A percentile compares a stretch with the other conserved stretches of the same genome.
Conservation (phyloP, 2,113 vertebrate species). For the Meriones unguiculatus region DNA sequence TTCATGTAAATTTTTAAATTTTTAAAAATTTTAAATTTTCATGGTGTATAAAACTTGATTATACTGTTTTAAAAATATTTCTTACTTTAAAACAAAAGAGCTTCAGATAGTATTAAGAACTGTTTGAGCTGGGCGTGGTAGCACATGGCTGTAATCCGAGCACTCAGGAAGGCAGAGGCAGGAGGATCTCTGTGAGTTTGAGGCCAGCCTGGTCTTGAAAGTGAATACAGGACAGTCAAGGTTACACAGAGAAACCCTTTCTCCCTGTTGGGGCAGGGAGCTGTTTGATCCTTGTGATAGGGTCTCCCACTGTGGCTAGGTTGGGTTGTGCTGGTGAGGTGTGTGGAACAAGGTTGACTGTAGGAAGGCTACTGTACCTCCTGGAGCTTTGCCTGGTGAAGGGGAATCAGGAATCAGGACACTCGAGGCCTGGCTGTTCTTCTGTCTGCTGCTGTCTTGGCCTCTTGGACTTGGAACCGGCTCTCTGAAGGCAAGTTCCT, state of each 20-base stretch:
- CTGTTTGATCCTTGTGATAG: background rate
- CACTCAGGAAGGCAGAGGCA: too few relatives aligned
- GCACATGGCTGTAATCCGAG: too few relatives aligned
- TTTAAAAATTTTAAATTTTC: background rate
- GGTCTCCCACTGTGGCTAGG: background rate
- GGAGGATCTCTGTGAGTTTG: too few relatives aligned
- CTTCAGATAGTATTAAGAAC: background rate
- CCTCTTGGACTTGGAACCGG: background rate
- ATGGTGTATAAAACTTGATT: background rate
- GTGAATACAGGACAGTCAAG: too few relatives aligned
- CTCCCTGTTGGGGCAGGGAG: too few relatives aligned
- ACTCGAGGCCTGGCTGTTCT: background rate
- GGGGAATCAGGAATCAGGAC: background rate
- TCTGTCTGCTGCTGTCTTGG: background rate
- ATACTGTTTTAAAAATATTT: background rate
- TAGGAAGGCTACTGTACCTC: too few relatives aligned
- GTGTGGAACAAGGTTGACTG: background rate
- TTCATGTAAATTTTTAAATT: background rate
- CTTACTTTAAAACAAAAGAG: background rate
- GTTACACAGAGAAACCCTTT: too few relatives aligned
- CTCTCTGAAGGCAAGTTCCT: background rate
- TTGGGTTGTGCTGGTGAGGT: background rate
- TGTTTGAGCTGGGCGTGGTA: too few relatives aligned
- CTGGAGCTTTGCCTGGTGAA: background rate
- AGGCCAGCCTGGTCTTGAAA: too few relatives aligned